These are phyloP conservation scores for Chrysomallon squamiferum DNA, from an alignment of 1,140 invertebrate genomes.

Conservation along the genomic window DNA sequence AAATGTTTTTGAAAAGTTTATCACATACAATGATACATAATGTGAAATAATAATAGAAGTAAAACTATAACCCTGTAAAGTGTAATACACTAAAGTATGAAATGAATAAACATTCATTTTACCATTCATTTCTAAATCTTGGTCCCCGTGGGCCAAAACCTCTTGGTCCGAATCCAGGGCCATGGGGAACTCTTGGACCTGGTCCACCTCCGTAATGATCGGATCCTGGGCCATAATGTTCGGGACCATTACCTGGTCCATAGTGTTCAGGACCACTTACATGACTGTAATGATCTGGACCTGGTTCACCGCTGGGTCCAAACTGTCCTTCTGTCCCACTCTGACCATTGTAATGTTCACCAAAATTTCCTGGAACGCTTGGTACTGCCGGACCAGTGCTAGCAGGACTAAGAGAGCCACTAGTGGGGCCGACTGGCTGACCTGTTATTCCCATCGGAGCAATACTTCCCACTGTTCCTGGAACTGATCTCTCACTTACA, in stretches of 20 bases:
- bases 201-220: slow-evolving; percentile 36
- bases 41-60: no score
- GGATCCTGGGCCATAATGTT: background rate
- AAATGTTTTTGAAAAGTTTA: no score
- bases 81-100: no score
- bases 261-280: slow-evolving; percentile 22
- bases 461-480: no score
- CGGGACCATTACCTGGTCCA: slow-evolving; percentile 2
- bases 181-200: slow-evolving; percentile 65
- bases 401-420: no score
- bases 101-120: no score
- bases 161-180: slow-evolving; percentile 50
- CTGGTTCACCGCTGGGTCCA: slow-evolving; percentile 5
- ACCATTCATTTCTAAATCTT: background rate
- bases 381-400: no score
- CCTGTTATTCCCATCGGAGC: no score
- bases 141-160: slow-evolving; percentile 16
- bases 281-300: slow-evolving; percentile 17
- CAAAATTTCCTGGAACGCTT: slow-evolving; percentile 7
- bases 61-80: no score
- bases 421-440: no score
- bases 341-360: slow-evolving; percentile 9
- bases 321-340: slow-evolving; percentile 12
- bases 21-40: no score
- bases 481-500: no score